Percentiles rank a stretch among this genome's conserved stretches.
Conservation (phyloP, 2,113 vertebrate genomes). For the Elachura formosa region DNA sequence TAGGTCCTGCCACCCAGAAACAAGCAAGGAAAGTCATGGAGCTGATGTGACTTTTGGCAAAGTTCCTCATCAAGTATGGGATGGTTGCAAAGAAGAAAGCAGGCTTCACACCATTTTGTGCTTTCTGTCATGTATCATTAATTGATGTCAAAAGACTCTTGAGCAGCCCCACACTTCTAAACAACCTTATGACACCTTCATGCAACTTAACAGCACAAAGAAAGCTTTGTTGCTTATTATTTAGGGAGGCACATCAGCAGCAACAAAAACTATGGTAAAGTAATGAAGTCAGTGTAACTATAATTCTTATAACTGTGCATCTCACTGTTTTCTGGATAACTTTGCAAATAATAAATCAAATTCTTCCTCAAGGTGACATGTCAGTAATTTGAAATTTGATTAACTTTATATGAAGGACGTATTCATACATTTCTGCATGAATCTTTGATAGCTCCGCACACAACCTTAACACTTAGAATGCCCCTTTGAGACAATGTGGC, state of each 20-base stretch:
- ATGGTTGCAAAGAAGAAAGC: not conserved
- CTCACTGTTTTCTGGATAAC: slow-evolving; percentile 16
- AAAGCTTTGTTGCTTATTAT: not conserved
- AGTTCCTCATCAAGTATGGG: not conserved
- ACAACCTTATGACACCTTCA: not conserved
- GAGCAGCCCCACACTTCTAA: not conserved
- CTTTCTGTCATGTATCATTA: rapidly evolving
- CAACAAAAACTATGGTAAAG: not conserved
- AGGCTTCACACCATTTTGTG: rapidly evolving
- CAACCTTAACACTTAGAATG: slow-evolving; percentile 63
- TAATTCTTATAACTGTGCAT: not conserved
- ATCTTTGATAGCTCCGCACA: slow-evolving; percentile 46
- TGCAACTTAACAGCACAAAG: not conserved
- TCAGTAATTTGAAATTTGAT: slow-evolving; percentile 72
- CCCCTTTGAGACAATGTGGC: not conserved
- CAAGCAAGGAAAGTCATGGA: not conserved
- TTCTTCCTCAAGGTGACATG: slow-evolving; percentile 30
- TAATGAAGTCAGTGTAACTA: not conserved
- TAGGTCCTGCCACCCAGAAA: not conserved
- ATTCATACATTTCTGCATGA: slow-evolving; percentile 47
- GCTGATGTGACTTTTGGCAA: not conserved
- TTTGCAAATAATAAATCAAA: slow-evolving; percentile 50
- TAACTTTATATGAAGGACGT: slow-evolving; percentile 54
- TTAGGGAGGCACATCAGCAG: not conserved
- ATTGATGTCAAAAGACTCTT: not conserved